Evolutionary conservation across 2,888 invertebrate species (phyloP).

Genomic region (Horisme vitalbata): DNA sequence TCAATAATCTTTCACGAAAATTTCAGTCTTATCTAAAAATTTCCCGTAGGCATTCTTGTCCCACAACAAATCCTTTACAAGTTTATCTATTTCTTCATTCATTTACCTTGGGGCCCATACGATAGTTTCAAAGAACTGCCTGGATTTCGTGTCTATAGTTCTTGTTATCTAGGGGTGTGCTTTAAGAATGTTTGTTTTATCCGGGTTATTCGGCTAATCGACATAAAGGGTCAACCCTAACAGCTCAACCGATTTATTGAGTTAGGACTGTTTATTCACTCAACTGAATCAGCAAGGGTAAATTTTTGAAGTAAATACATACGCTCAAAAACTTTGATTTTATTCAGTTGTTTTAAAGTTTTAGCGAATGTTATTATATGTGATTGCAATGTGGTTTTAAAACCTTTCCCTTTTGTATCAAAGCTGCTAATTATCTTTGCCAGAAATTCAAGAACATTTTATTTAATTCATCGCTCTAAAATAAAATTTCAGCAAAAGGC

Average conservation of each 20-base stretch:
- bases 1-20: constrained; percentile 3
- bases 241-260: constrained; percentile 42
- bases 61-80: constrained; percentile 2
- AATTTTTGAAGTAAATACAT: constrained; percentile 27
- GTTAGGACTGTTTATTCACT: constrained; percentile 41
- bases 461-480: not conserved
- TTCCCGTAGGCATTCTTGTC: not conserved
- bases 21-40: not conserved
- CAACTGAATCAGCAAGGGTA: constrained; percentile 29
- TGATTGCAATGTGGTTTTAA: too few relatives aligned
- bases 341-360: not conserved
- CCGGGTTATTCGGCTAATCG: constrained; percentile 43
- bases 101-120: constrained; percentile 20
- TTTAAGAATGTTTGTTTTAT: constrained; percentile 38
- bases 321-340: constrained; percentile 25
- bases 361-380: too few relatives aligned
- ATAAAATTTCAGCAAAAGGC: not conserved
- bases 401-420: too few relatives aligned
- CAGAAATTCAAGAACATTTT: too few relatives aligned
- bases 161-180: constrained; percentile 29
- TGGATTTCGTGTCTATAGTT: constrained; percentile 17
- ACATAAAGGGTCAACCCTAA: constrained; percentile 41
- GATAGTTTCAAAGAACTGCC: constrained; percentile 14
- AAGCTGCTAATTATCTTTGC: too few relatives aligned
- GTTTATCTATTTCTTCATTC: constrained; percentile 29